Percentiles rank a stretch among this genome's conserved stretches.
Evolutionary conservation across 2,888 invertebrate species (phyloP).

Genomic region (Lobophora halterata): DNA sequence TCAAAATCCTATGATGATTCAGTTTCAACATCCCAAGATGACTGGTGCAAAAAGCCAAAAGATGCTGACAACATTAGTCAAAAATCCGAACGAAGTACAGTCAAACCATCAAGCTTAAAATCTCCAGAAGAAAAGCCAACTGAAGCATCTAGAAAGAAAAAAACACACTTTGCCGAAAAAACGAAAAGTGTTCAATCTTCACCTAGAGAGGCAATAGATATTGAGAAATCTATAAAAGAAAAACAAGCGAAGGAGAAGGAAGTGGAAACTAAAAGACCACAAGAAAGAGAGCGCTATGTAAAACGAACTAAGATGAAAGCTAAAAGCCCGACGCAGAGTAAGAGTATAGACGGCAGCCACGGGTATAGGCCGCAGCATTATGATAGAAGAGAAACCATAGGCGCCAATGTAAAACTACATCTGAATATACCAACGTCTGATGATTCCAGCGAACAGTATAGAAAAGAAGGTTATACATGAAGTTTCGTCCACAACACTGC

Average conservation of each 20-base stretch:
- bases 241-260: conserved; percentile 65
- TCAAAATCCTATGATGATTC: conserved; percentile 81
- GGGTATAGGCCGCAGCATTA: conserved; percentile 63
- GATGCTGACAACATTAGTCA: conserved; percentile 52
- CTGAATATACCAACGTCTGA: conserved; percentile 82
- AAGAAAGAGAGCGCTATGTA: conserved; percentile 70
- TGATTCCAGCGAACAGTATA: conserved; percentile 81
- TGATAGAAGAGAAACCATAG: conserved; percentile 74
- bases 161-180: conserved; percentile 74
- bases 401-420: conserved; percentile 76
- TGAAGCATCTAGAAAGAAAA: conserved; percentile 63
- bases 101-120: conserved; percentile 53
- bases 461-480: conserved; percentile 76
- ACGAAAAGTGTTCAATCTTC: conserved; percentile 66
- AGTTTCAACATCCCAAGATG: conserved; percentile 74
- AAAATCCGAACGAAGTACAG: conserved; percentile 54
- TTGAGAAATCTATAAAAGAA: conserved; percentile 68
- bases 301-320: conserved; percentile 74
- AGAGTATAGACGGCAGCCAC: conserved; percentile 55
- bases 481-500: too few species aligned
- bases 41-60: conserved; percentile 58
- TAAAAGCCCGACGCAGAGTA: conserved; percentile 72
- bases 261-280: conserved; percentile 58
- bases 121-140: conserved; percentile 67
- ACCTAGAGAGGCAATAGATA: conserved; percentile 62